Percentiles rank a stretch among this genome's conserved stretches.
These are phyloP conservation scores for Xyrichtys novacula DNA, from an alignment of 2,797 vertebrate species.

Conservation along the genomic window DNA sequence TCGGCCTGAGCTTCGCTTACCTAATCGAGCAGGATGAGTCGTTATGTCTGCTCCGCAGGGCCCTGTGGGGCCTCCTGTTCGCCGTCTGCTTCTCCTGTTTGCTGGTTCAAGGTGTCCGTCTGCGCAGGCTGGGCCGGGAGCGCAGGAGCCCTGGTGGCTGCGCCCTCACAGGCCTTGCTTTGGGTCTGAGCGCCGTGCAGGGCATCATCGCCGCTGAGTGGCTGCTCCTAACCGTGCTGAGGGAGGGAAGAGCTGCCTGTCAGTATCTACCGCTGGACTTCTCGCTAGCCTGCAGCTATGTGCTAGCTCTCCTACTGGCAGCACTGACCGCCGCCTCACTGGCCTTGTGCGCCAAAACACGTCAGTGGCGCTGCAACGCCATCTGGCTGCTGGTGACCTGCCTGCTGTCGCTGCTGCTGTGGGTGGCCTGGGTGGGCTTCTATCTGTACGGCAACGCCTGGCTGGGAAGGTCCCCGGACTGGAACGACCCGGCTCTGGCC, in stretches of 20 bases:
- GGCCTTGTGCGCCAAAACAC: constrained; percentile 93
- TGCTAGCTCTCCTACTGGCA: constrained; percentile 89
- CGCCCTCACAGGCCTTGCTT: constrained; percentile 87
- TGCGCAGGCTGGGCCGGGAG: constrained; percentile 88
- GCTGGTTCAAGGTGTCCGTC: constrained; percentile 91
- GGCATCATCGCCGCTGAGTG: constrained; percentile 96
- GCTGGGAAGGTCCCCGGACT: constrained; percentile 86
- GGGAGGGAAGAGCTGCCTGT: constrained; percentile 90
- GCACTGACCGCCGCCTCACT: constrained; percentile 87
- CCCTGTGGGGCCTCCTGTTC: constrained; percentile 94
- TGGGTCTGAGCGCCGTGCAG: constrained; percentile 93
- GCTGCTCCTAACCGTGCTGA: constrained; percentile 94
- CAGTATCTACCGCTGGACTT: constrained; percentile 95
- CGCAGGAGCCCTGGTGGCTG: constrained; percentile 91
- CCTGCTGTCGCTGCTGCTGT: constrained; percentile 91
- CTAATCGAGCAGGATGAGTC: constrained; percentile 92
- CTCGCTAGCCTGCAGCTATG: constrained; percentile 92
- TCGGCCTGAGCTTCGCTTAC: constrained; percentile 94
- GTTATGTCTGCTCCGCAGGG: constrained; percentile 90
- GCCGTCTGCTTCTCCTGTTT: constrained; percentile 95
- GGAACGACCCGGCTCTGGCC: constrained; percentile 93
- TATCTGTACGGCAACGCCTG: constrained; percentile 92
- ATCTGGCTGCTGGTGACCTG: constrained; percentile 91
- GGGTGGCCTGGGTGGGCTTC: constrained; percentile 96
- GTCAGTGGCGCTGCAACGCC: constrained; percentile 92